Evolutionary conservation across 2,113 vertebrate genomes (phyloP).

Genomic region (Turnix velox): DNA sequence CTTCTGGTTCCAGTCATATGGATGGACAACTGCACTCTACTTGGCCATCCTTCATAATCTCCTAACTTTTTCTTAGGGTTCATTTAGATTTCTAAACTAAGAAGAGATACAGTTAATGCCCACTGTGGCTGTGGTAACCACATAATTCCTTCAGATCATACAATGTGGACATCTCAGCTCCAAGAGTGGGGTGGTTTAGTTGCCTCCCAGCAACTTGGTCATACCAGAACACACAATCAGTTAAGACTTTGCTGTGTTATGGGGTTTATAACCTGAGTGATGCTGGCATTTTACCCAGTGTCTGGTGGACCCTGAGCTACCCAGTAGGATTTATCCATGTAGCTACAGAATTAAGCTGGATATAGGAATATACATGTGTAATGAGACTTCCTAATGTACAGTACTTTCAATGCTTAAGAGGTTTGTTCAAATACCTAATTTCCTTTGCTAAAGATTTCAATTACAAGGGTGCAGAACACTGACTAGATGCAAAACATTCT

Average conservation of each 20-base stretch:
- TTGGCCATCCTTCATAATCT: neutral
- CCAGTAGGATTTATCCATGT: neutral
- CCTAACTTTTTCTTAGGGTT: neutral
- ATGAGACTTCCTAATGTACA: neutral
- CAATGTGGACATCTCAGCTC: neutral
- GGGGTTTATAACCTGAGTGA: neutral
- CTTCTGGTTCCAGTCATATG: neutral
- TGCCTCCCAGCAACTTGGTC: neutral
- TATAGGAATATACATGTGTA: neutral
- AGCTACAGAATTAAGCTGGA: neutral
- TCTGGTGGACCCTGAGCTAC: neutral
- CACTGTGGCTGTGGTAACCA: neutral
- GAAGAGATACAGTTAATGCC: neutral
- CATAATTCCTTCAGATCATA: accelerated
- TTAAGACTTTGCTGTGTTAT: neutral
- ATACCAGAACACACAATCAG: neutral
- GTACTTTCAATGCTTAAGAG: neutral
- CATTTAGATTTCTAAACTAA: neutral
- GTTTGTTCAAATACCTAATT: neutral
- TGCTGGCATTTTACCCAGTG: neutral
- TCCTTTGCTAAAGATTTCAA: neutral
- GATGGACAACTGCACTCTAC: neutral
- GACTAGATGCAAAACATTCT: neutral
- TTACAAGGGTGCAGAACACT: neutral
- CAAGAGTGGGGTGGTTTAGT: neutral